Evolutionary conservation across 92 coral and sea anemone species (phyloP).

Genomic region (Paramuricea clavata): DNA sequence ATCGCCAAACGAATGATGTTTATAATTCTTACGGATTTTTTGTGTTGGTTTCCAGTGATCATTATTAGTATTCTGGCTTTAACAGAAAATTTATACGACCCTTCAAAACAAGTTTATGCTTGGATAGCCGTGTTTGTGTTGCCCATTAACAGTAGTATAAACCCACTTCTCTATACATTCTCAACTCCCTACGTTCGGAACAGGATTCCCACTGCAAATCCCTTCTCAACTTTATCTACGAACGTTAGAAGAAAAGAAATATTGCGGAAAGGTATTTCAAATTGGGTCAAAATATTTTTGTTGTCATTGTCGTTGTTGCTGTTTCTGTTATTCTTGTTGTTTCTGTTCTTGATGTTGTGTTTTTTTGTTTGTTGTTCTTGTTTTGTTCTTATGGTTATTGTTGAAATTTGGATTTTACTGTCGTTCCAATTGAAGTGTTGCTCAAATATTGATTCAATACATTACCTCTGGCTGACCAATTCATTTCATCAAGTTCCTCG

Average conservation of each 20-base stretch:
- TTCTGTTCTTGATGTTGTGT: neutral
- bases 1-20: slow-evolving; percentile 74
- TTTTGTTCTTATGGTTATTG: neutral
- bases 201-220: no score
- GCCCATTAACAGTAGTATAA: slow-evolving; percentile 75
- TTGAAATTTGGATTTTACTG: no score
- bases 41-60: slow-evolving; percentile 85
- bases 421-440: no score
- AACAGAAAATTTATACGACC: slow-evolving; percentile 64
- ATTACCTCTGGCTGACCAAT: no score
- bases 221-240: no score
- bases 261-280: no score
- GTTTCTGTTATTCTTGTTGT: neutral
- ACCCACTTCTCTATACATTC: slow-evolving; percentile 77
- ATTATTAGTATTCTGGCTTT: slow-evolving; percentile 69
- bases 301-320: no score
- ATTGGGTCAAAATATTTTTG: no score
- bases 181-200: no score
- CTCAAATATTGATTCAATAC: no score
- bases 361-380: neutral
- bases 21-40: slow-evolving; percentile 53
- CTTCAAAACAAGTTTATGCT: slow-evolving; percentile 55
- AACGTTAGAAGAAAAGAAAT: no score
- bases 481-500: no score
- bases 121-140: slow-evolving; percentile 83